A percentile compares a stretch with the other conserved stretches of the same genome.
These are phyloP conservation scores for Scortum barcoo DNA, from an alignment of 2,113 vertebrate species.

Conservation along the genomic window DNA sequence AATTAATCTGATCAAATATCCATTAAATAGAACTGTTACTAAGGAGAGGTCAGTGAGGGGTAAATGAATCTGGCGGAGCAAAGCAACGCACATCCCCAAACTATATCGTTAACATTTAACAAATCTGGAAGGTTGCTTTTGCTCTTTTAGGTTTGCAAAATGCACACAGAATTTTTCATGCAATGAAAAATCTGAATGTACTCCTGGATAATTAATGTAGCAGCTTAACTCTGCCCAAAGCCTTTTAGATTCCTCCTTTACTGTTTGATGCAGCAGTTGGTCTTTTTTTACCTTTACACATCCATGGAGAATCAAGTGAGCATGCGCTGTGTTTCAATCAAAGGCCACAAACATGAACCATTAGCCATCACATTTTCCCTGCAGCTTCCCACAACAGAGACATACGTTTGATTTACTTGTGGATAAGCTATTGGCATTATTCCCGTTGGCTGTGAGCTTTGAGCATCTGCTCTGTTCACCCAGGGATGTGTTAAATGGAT, in stretches of 20 bases:
- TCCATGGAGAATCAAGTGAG: too few relatives aligned
- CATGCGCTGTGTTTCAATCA: not conserved
- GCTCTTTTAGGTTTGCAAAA: not conserved
- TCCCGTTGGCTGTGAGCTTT: not conserved
- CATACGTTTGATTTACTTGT: not conserved
- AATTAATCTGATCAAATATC: slow-evolving; percentile 2
- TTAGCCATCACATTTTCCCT: not conserved
- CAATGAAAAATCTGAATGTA: not conserved
- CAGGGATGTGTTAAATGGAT: not conserved
- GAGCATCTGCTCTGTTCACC: slow-evolving; percentile 1
- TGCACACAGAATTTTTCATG: not conserved
- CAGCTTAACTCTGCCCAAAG: not conserved
- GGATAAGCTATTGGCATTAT: not conserved
- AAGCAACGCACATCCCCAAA: not conserved
- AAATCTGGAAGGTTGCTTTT: not conserved
- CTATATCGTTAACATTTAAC: not conserved
- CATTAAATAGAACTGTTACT: not conserved
- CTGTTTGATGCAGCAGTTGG: not conserved
- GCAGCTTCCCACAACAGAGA: not conserved
- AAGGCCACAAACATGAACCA: not conserved
- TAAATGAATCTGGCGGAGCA: not conserved
- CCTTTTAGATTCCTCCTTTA: not conserved
- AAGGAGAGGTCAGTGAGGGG: not conserved
- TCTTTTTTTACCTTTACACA: too few relatives aligned
- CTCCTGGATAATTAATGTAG: not conserved